Conservation (phyloP, 2,113 vertebrate species). For the Charina bottae region DNA sequence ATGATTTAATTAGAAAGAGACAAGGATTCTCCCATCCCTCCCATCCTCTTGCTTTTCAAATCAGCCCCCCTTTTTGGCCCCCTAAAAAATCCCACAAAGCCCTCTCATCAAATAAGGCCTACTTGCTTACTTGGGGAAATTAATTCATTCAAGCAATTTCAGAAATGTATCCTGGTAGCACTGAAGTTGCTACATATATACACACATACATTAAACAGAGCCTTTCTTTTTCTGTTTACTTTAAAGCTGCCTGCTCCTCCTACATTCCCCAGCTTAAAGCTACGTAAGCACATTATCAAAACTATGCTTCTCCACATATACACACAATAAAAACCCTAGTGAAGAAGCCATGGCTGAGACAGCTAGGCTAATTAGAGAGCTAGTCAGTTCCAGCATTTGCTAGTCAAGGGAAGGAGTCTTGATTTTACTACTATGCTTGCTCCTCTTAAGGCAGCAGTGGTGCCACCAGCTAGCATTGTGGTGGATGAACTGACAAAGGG, state of each 20-base stretch:
- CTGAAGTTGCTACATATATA: not conserved
- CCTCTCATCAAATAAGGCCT: not conserved
- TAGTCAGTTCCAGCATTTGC: not conserved
- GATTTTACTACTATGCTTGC: not conserved
- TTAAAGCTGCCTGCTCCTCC: not conserved
- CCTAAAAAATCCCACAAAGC: not conserved
- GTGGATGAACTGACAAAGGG: not conserved
- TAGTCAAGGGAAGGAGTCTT: not conserved
- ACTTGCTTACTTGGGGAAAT: not conserved
- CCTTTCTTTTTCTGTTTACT: not conserved
- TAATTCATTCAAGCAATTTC: not conserved
- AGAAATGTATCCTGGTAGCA: not conserved
- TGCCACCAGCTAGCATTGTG: not conserved
- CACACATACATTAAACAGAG: not conserved
- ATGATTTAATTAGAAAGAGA: not conserved
- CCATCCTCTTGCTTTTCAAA: not conserved
- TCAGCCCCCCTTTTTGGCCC: not conserved
- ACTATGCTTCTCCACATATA: not conserved
- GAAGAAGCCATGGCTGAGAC: too few relatives aligned
- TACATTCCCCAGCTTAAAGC: not conserved
- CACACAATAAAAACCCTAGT: too few relatives aligned
- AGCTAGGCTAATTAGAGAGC: too few relatives aligned
- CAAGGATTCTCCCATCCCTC: not conserved
- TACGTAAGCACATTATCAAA: not conserved
- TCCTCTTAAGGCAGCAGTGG: not conserved